Base-by-base conservation (phyloP, 2,888 invertebrate species). In the Anaspis maculata region DNA sequence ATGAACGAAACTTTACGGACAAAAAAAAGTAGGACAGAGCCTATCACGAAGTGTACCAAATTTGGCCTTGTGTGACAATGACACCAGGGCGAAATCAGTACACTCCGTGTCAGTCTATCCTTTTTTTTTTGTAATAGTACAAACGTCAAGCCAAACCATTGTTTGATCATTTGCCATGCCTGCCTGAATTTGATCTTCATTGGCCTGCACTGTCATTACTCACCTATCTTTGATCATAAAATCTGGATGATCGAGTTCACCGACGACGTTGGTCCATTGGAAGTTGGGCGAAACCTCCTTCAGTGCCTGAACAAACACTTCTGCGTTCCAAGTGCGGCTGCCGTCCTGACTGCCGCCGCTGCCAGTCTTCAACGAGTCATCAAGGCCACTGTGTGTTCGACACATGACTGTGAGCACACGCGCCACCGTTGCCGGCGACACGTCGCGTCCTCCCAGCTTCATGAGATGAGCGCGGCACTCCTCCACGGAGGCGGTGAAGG, bases 191-290 rank as follows among this genome's bases (percentile, higher is more conserved):
- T n/a, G n/a, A n/a, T n/a, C n/a, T n/a, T n/a, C n/a, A n/a, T n/a
- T n/a, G n/a, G n/a, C n/a, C n/a, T n/a, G n/a, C n/a, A n/a, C n/a
- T n/a, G n/a, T n/a, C n/a, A n/a, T n/a, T n/a, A n/a, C n/a, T n/a
- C n/a, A n/a, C n/a, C n/a, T n/a, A 62, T 92, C 92, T 52, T 89
- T 87, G 5, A 94, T 74, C 13, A 83, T 63, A 58, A 97, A 96
- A 50, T 90, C 90, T 2, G 82, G 74, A 63, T 95, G 88, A 61
- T 98, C 97, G 22, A 97, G 68, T 66, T 92, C 90, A 41, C 79
- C 67, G 45, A 95, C 83, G 1, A 97, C 90, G 56, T 92, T 94
- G 57, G 84, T 85, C 95, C 96, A 96, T 51, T 83, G 83, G 38
- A 96, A 66, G 55, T 79, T 84, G 2, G 89, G 81, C 45, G 85